A percentile compares a stretch with the other conserved stretches of the same genome.
phyloP scores from a whole-genome alignment of 2,797 vertebrate genomes.

The Rhynchotus rufescens region DNA sequence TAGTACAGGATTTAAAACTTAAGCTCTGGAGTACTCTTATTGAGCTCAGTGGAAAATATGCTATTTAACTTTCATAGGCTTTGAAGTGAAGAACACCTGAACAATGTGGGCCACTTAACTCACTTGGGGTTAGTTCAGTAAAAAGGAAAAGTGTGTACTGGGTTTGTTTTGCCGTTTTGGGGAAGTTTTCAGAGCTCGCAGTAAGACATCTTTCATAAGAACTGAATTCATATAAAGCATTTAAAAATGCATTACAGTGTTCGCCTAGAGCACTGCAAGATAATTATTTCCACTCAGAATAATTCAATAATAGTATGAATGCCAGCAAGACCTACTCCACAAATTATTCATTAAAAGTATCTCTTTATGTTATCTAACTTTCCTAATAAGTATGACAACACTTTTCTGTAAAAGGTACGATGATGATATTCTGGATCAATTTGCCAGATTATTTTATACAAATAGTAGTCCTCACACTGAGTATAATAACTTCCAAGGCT shows the following conservation, averaged over 20 bases:
- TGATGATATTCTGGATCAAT: not conserved
- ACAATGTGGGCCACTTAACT: not conserved
- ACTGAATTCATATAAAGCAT: not conserved
- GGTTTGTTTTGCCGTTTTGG: not conserved
- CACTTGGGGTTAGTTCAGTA: not conserved
- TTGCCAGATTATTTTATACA: not conserved
- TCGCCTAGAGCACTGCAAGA: slow-evolving; percentile 21
- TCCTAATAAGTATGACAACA: not conserved
- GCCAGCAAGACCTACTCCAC: not conserved
- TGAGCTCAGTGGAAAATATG: not conserved
- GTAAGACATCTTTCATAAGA: not conserved
- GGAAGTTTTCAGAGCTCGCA: not conserved
- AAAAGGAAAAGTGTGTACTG: not conserved
- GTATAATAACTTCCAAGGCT: not conserved
- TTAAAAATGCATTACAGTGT: not conserved
- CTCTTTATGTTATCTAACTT: not conserved
- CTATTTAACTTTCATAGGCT: not conserved
- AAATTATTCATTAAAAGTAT: slow-evolving; percentile 13
- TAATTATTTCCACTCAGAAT: slow-evolving; percentile 47
- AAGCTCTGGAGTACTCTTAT: not conserved
- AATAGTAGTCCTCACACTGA: not conserved
- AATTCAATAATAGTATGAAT: slow-evolving; percentile 17
- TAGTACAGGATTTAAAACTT: not conserved
- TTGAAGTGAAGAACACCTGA: not conserved
- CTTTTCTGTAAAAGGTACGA: not conserved